phyloP scores from a whole-genome alignment of 35 echinoderm and acorn worm species.

The Lytechinus pictus region DNA sequence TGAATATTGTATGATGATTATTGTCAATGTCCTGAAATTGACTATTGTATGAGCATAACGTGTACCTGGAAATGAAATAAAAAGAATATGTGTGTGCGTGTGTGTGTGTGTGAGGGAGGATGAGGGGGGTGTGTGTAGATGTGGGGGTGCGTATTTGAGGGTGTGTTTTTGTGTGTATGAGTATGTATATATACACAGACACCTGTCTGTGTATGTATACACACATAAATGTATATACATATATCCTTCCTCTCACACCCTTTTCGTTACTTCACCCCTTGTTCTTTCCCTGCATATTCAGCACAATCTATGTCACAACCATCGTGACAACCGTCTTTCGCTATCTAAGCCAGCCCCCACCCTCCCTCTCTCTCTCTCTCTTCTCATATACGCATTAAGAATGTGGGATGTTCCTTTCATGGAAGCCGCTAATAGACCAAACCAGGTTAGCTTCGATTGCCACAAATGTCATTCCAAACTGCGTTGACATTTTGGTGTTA shows the following conservation, averaged over 20 bases:
- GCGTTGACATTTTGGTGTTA: not conserved
- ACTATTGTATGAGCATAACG: too few species aligned
- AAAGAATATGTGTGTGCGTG: too few species aligned
- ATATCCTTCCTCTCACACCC: not conserved
- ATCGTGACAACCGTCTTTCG: not conserved
- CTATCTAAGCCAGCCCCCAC: not conserved
- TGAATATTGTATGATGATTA: too few species aligned
- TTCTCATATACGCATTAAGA: not conserved
- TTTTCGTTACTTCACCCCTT: not conserved
- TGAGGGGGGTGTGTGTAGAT: too few species aligned
- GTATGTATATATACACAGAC: too few species aligned
- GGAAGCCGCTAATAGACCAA: slow-evolving; percentile 12
- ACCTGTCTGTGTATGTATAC: too few species aligned
- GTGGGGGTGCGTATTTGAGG: too few species aligned
- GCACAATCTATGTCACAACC: not conserved
- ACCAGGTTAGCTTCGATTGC: slow-evolving; percentile 27
- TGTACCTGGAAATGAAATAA: too few species aligned
- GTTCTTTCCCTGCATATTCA: not conserved
- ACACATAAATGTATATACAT: not conserved
- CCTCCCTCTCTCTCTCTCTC: not conserved
- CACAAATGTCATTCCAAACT: slow-evolving; percentile 10
- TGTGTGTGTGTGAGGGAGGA: too few species aligned
- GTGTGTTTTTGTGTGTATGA: too few species aligned
- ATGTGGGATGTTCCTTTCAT: not conserved
- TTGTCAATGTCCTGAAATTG: too few species aligned